Evolutionary conservation across 1,140 invertebrate genomes (phyloP).

Genomic region (Drosophila leontia): DNA sequence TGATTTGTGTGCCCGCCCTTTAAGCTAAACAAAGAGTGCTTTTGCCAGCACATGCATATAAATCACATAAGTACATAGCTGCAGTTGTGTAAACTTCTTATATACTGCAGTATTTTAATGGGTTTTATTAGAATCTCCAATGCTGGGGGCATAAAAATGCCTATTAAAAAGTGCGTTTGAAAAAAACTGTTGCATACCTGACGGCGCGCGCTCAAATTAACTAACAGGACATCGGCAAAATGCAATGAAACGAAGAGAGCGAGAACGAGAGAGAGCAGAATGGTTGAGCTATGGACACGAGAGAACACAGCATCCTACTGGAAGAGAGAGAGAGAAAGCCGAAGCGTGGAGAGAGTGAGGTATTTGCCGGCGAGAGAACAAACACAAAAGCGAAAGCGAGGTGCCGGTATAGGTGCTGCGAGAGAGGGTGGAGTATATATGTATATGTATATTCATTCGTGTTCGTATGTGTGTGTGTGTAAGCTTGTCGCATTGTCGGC

Average conservation of each 20-base stretch:
- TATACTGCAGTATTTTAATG: slow-evolving; percentile 57
- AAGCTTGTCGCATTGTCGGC: slow-evolving; percentile 53
- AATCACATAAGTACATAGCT: slow-evolving; percentile 19
- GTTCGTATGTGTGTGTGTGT: slow-evolving; percentile 15
- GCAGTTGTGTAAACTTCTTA: slow-evolving; percentile 29
- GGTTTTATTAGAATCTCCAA: slow-evolving; percentile 66
- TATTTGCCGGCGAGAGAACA: slow-evolving; percentile 51
- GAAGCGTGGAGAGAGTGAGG: slow-evolving; percentile 6
- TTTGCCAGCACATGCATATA: slow-evolving; percentile 21
- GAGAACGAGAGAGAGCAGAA: neutral
- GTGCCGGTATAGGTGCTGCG: slow-evolving; percentile 33
- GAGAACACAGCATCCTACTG: slow-evolving; percentile 21
- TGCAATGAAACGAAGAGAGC: slow-evolving; percentile 13
- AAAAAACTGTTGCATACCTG: slow-evolving; percentile 81
- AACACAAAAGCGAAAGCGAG: slow-evolving; percentile 82
- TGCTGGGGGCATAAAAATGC: slow-evolving; percentile 39
- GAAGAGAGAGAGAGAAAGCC: slow-evolving; percentile 12
- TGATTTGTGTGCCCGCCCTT: slow-evolving; percentile 36
- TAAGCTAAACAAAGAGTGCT: slow-evolving; percentile 34
- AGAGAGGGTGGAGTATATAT: slow-evolving; percentile 12
- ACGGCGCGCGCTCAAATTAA: slow-evolving; percentile 69
- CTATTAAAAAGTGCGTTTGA: slow-evolving; percentile 68
- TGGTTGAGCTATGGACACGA: neutral
- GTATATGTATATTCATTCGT: neutral
- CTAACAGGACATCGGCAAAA: slow-evolving; percentile 32